Conservation (phyloP, 2,888 invertebrate genomes). For the Synanthedon andrenaeformis region DNA sequence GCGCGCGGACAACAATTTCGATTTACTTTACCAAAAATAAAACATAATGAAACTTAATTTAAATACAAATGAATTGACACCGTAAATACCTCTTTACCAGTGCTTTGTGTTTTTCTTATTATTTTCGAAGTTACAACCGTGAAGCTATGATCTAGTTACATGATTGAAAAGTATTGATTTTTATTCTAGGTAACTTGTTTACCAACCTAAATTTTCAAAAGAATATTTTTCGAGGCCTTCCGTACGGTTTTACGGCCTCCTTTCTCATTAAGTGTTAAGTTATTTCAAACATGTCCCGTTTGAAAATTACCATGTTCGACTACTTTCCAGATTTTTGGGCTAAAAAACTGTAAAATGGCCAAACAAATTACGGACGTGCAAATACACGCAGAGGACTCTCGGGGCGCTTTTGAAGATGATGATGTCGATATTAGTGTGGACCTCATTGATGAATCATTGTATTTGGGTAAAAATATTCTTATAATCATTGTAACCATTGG, state of each 20-base stretch:
- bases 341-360: constrained; percentile 26
- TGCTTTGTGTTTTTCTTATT: neutral
- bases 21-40: too few species aligned
- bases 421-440: constrained; percentile 50
- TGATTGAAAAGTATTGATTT: neutral
- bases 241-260: neutral
- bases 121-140: neutral
- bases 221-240: neutral
- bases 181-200: neutral
- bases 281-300: neutral
- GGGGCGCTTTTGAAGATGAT: constrained; percentile 22
- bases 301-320: too few species aligned
- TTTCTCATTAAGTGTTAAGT: neutral
- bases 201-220: neutral
- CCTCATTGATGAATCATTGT: constrained; percentile 49
- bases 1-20: too few species aligned
- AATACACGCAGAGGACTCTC: constrained; percentile 38
- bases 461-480: constrained; percentile 31
- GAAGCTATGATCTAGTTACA: neutral
- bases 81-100: too few species aligned
- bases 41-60: too few species aligned
- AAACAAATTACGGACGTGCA: constrained; percentile 46
- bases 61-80: too few species aligned
- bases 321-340: neutral
- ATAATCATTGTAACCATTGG: neutral